Base-by-base conservation (phyloP, 2,888 invertebrate species). In the Chrysolina americana region DNA sequence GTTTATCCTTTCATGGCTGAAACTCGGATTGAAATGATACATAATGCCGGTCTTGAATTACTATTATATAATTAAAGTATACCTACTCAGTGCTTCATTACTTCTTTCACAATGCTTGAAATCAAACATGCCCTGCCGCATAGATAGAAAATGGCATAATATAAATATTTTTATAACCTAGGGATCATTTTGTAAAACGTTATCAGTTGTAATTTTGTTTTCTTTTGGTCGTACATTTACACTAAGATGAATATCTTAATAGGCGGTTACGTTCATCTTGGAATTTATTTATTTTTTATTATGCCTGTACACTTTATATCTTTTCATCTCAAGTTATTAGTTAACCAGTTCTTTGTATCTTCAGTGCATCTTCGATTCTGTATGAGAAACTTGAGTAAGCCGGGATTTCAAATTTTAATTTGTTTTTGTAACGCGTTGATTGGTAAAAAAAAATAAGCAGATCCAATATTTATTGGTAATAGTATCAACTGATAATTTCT, bases 171-270 rank as follows among this genome's bases (percentile, higher is more conserved):
- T 53, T 19, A 23, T 53, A 53, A 13, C 76, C 63, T 48, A 47
- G 59, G 74, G 70, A 36, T 64, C 62, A 70, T 76, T 72, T 78
- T 72, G 62, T 71, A 41, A 41, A 62, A 65, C 66, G 72, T 76
- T 78, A 78, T 76, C 78, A 74, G 62, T 69, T 62, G 70, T 76
- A 76, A 72, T 78, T 75, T 76, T n/a, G n/a, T n/a, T 71, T 78
- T 76, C 21, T 78, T 75, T 76, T 74, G 76, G 76, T 23, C 74
- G 78, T 74, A 78, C 76, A 78, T 78, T 78, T 78, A 68, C 76
- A 74, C 74, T 71, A 56, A 71, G 78, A 78, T 78, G 56, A 15
- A 21, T 56, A 78, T 78, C 78, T 78, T 78, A 78, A 78, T 78
- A 71, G 78, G 69, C 70, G 62, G 78, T 76, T 78, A 68, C 76